These are phyloP conservation scores for Phaethornis superciliosus DNA, from an alignment of 2,113 vertebrate species.

Conservation along the genomic window DNA sequence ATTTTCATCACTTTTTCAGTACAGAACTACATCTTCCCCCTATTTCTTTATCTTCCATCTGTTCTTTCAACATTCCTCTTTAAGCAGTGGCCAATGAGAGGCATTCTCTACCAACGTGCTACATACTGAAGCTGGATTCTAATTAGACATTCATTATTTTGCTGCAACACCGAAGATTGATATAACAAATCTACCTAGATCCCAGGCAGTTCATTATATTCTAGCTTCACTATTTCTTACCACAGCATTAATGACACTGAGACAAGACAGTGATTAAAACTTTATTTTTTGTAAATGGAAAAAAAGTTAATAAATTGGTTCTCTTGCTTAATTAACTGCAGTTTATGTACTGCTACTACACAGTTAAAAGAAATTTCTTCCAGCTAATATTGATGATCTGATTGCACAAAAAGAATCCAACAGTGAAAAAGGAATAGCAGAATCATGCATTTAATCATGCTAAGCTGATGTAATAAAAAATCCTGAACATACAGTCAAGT, in stretches of 20 bases:
- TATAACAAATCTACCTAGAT: neutral
- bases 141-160: conserved; percentile 17
- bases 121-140: neutral
- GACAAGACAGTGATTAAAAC: conserved; percentile 23
- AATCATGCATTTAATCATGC: neutral
- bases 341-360: neutral
- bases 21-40: neutral
- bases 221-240: neutral
- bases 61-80: neutral
- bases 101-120: neutral
- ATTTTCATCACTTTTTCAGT: neutral
- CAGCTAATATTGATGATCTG: neutral
- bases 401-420: neutral
- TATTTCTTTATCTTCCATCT: neutral
- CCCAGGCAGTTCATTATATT: neutral
- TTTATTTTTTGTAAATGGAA: neutral
- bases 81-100: neutral
- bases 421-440: neutral
- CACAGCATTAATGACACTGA: neutral
- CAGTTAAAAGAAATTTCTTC: neutral
- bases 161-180: neutral
- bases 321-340: conserved; percentile 3
- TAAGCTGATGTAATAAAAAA: neutral
- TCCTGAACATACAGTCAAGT: neutral
- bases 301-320: neutral